Conservation (phyloP, 2,113 vertebrate species). For the Hypanus sabinus region DNA sequence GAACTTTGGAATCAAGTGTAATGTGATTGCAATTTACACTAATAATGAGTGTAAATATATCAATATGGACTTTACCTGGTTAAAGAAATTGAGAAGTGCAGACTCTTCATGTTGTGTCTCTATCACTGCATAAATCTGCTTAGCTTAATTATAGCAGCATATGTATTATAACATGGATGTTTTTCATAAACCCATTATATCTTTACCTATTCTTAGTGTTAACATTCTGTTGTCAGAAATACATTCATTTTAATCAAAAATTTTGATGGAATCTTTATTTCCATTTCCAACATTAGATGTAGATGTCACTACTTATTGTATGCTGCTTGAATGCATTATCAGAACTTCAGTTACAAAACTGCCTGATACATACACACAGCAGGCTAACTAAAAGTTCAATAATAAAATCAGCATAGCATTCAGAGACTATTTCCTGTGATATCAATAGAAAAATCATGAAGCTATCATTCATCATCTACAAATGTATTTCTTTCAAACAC, state of each 20-base stretch:
- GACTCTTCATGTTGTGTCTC: not conserved
- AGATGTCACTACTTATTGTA: not conserved
- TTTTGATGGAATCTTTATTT: not conserved
- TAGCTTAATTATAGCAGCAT: not conserved
- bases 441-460: not conserved
- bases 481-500: not conserved
- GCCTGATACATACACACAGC: not conserved
- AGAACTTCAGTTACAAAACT: not conserved
- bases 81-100: not conserved
- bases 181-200: not conserved
- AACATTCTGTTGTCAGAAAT: slow-evolving; percentile 1
- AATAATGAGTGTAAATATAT: not conserved
- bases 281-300: not conserved
- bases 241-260: not conserved
- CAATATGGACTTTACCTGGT: not conserved
- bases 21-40: not conserved
- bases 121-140: not conserved
- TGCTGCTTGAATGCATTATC: not conserved
- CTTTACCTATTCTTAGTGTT: not conserved
- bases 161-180: not conserved
- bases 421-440: not conserved
- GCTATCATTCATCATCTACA: too few species aligned
- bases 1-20: not conserved
- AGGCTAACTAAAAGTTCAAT: not conserved
- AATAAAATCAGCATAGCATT: not conserved